Percentiles rank a stretch among this genome's conserved stretches.
Evolutionary conservation across 1,140 invertebrate species (phyloP).

Genomic region (Protaetia brevitarsis): DNA sequence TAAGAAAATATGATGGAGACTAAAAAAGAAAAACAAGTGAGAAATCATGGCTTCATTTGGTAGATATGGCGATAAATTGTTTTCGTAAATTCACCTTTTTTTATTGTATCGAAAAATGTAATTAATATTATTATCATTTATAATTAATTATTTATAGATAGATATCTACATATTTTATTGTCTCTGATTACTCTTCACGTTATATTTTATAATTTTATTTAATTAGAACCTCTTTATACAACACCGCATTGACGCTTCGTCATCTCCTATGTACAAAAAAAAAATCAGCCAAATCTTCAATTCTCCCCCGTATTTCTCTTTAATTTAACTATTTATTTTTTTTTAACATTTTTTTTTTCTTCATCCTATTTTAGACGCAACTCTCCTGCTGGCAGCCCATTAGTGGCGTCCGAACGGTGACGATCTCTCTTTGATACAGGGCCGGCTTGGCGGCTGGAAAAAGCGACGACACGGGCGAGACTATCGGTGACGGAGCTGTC

Average conservation of each 20-base stretch:
- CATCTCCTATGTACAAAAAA: too few species aligned
- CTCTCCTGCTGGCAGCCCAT: slow-evolving; percentile 80
- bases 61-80: too few species aligned
- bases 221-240: neutral
- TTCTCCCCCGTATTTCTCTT: too few species aligned
- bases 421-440: slow-evolving; percentile 64
- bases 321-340: neutral
- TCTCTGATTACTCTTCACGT: neutral
- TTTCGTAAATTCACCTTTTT: too few species aligned
- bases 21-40: neutral
- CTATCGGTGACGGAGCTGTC: slow-evolving; percentile 44
- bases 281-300: too few species aligned
- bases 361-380: slow-evolving; percentile 64
- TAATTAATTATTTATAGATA: neutral
- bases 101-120: too few species aligned
- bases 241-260: too few species aligned
- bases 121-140: neutral
- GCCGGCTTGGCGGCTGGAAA: slow-evolving; percentile 41
- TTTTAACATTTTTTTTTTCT: neutral
- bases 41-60: too few species aligned
- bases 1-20: neutral
- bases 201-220: neutral
- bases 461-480: slow-evolving; percentile 43
- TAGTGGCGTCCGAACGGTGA: slow-evolving; percentile 77
- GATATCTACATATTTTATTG: slow-evolving; percentile 8